A percentile compares a stretch with the other conserved stretches of the same genome.
phyloP scores from a whole-genome alignment of 1,140 invertebrate species.

The Cydia splendana region DNA sequence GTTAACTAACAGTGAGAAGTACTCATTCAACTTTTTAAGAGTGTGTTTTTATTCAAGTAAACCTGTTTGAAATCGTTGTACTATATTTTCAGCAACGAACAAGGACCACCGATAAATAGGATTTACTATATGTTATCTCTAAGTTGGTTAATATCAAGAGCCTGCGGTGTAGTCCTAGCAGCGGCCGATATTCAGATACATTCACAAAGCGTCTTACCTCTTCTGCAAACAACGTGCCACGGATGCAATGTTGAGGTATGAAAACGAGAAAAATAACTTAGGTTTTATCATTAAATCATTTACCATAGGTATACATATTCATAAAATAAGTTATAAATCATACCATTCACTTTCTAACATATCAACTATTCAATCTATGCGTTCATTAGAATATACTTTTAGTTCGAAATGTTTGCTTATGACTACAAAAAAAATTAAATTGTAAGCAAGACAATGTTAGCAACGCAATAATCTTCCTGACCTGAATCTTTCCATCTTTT shows the following conservation, averaged over 20 bases:
- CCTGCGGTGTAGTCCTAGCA: constrained; percentile 47
- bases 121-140: constrained; percentile 52
- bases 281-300: neutral
- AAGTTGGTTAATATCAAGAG: constrained; percentile 50
- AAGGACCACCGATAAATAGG: constrained; percentile 38
- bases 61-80: neutral
- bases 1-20: too few relatives aligned
- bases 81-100: constrained; percentile 42
- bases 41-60: too few relatives aligned
- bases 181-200: constrained; percentile 53
- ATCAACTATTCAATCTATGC: too few relatives aligned
- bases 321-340: neutral
- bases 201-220: constrained; percentile 49
- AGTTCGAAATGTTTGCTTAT: too few relatives aligned
- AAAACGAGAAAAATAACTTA: neutral
- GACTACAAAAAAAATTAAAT: too few relatives aligned
- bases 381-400: too few relatives aligned
- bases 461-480: too few relatives aligned
- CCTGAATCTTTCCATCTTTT: too few relatives aligned
- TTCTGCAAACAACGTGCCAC: constrained; percentile 44
- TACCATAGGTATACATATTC: too few relatives aligned
- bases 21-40: too few relatives aligned
- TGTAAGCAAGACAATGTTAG: too few relatives aligned
- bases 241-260: constrained; percentile 60
- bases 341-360: too few relatives aligned